Conservation (phyloP, 2,113 vertebrate genomes). For the Chamaea fasciata region DNA sequence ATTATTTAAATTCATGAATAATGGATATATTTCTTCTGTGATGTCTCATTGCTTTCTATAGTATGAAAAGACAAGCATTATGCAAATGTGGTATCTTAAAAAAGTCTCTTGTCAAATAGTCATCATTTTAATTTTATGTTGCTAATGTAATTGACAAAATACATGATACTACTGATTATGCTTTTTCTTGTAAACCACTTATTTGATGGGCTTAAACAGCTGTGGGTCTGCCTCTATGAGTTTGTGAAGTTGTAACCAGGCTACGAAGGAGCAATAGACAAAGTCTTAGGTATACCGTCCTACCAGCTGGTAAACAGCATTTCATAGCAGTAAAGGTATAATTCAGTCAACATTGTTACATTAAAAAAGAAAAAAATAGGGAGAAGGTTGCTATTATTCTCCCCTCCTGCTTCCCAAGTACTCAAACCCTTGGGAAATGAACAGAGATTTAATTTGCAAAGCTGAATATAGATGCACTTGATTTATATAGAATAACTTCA, state of each 20-base stretch:
- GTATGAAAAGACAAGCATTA: constrained; percentile 22
- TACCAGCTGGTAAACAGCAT: constrained; percentile 35
- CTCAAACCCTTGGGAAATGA: neutral
- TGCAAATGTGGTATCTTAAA: constrained; percentile 46
- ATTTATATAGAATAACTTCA: neutral
- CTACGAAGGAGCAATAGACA: constrained; percentile 14
- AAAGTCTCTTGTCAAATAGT: constrained; percentile 57
- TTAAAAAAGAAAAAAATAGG: neutral
- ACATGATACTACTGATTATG: constrained; percentile 61
- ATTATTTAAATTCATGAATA: constrained; percentile 69
- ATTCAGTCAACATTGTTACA: neutral
- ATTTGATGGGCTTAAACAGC: constrained; percentile 62
- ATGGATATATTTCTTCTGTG: constrained; percentile 56
- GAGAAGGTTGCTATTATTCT: neutral
- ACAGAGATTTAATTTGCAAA: neutral
- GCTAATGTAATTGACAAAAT: constrained; percentile 72
- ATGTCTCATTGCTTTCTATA: constrained; percentile 31
- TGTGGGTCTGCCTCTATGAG: constrained; percentile 62
- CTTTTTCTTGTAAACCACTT: constrained; percentile 62
- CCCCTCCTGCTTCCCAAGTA: neutral
- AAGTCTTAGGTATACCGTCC: neutral
- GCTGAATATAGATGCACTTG: neutral
- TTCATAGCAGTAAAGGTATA: constrained; percentile 8
- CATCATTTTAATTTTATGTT: constrained; percentile 56
- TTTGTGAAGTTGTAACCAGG: constrained; percentile 50